A percentile compares a stretch with the other conserved stretches of the same genome.
These are phyloP conservation scores for Sebastes taczanowskii DNA, from an alignment of 2,797 vertebrate species.

Conservation along the genomic window DNA sequence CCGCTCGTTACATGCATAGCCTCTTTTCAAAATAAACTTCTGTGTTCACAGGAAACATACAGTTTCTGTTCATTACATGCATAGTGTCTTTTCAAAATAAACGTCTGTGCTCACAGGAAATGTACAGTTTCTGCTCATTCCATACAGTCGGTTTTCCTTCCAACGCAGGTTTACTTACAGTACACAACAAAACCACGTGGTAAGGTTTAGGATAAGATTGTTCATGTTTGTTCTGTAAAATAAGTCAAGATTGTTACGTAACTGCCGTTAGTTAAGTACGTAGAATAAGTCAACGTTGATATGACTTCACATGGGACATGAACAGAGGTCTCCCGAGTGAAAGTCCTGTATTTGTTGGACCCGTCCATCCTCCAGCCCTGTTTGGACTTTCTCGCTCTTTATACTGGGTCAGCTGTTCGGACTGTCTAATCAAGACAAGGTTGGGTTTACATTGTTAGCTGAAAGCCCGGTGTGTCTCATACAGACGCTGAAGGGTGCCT, in stretches of 20 bases:
- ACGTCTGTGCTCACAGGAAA: background rate
- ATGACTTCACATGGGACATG: no score
- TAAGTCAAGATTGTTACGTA: rapidly evolving
- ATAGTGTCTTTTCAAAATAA: no score
- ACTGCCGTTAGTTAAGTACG: no score
- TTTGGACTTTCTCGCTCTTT: background rate
- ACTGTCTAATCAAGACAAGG: background rate
- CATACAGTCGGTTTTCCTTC: background rate
- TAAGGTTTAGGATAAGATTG: background rate
- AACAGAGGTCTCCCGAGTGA: rapidly evolving
- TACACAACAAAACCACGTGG: background rate
- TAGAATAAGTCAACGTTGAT: no score
- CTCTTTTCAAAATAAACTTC: no score
- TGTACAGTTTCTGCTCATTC: no score
- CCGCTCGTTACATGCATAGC: rapidly evolving
- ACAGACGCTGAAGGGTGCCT: no score
- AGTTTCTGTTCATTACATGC: no score
- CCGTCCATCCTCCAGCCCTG: no score
- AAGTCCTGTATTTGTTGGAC: no score
- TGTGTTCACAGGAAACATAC: no score
- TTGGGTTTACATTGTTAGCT: background rate
- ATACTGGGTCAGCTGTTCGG: no score
- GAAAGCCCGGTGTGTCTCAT: background rate
- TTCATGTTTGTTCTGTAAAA: background rate
- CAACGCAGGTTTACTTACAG: background rate